A percentile compares a stretch with the other conserved stretches of the same genome.
These are phyloP conservation scores for Oikopleura vanhoeffeni DNA, from an alignment of 23 tunicate genomes.

Conservation along the genomic window DNA sequence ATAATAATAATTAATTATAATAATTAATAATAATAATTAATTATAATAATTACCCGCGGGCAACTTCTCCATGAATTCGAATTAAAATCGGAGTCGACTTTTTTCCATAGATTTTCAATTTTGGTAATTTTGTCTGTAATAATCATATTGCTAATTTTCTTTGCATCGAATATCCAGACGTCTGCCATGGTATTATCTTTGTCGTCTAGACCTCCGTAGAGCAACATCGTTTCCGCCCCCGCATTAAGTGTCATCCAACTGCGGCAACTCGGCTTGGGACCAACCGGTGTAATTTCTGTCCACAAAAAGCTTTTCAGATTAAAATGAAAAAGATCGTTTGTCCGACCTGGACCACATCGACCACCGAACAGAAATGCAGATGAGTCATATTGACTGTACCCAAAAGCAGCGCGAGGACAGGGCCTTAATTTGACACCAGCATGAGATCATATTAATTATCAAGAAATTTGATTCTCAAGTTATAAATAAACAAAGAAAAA, in stretches of 20 bases:
- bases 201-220: not conserved
- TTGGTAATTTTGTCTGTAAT: not conserved
- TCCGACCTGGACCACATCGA: not conserved
- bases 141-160: not conserved
- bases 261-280: not conserved
- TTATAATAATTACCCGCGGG: not conserved
- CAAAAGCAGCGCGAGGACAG: not conserved
- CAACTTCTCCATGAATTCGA: not conserved
- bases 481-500: no score
- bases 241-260: not conserved
- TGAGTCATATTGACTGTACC: not conserved
- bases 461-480: no score
- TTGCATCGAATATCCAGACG: not conserved
- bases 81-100: not conserved
- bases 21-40: no score
- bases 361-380: not conserved
- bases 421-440: conserved; percentile 1
- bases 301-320: not conserved
- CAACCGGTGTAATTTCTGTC: not conserved
- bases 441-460: no score
- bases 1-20: no score
- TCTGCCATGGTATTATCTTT: not conserved
- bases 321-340: not conserved
- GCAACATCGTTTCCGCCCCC: not conserved
- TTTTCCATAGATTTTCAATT: not conserved